Evolutionary conservation across 2,797 vertebrate genomes (phyloP), one percentile per base, ranked within the genome.

Genomic region (Hozukius guyotensis): DNA sequence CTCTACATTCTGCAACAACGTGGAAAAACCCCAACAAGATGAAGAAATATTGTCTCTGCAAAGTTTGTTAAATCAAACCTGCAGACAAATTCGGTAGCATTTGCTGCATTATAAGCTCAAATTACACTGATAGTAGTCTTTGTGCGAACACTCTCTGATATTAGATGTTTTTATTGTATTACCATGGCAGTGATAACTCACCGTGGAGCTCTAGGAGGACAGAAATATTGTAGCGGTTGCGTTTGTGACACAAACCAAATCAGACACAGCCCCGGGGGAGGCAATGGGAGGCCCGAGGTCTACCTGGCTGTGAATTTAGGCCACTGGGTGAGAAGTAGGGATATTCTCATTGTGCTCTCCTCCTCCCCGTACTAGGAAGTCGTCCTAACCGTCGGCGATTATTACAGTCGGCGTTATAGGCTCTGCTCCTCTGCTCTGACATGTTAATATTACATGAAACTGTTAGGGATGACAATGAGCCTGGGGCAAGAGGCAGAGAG

Each of bases 391-490:
- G 24, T 80, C 7, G 72, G 85, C 71, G 20, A 82, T 92, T 86
- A 93, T 92, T 92, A 90, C 79, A 87, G 86, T 63, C 82, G 61
- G 42, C 34, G 5, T 70, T 78, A 87, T 87, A 71, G 80, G 81
- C 74, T 89, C 88, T 72, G 86, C 85, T 84, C 64, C 88, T 90
- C 89, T 78, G 80, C 75, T 84, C 85, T 90, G 87, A 94, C 90
- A 92, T 86, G 89, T 95, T 94, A 93, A 95, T 95, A 94, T 94
- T 94, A 93, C 86, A 96, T 94, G 84, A 85, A 91, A 90, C 88
- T 94, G 89, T 95, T 93, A 88, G 82, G 83, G 88, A 93, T 92
- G 92, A 93, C 92, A 92, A 89, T 87, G 87, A 77, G 90, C 93
- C 90, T 24, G 29, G 77, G 92, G 93, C 88, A 3, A 82, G 67